These are phyloP conservation scores for Agriopis aurantiaria DNA, from an alignment of 2,888 invertebrate species.

Conservation along the genomic window DNA sequence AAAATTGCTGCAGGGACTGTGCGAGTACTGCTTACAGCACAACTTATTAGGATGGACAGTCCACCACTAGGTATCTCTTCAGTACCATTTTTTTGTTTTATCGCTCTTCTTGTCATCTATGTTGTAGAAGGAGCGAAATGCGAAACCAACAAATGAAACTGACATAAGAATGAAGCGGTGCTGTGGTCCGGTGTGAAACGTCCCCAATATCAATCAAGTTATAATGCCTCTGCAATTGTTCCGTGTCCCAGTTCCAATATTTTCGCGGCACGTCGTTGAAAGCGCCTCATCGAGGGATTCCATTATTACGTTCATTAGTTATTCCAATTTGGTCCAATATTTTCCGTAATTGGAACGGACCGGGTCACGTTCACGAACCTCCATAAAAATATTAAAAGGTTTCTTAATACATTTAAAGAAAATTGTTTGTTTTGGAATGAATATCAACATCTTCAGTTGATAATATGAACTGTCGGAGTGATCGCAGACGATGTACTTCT, in stretches of 20 bases:
- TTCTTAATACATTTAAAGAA: neutral
- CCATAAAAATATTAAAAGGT: conserved; percentile 2
- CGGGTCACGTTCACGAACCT: conserved; percentile 2
- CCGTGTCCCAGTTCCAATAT: conserved; percentile 15
- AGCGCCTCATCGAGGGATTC: conserved; percentile 46
- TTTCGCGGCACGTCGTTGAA: conserved; percentile 44
- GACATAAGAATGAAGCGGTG: too few relatives aligned
- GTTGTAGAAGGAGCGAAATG: too few relatives aligned
- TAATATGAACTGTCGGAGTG: neutral
- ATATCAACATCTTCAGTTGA: neutral
- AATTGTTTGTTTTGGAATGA: neutral
- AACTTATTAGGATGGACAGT: too few relatives aligned
- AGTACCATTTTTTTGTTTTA: too few relatives aligned
- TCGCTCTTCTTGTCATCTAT: too few relatives aligned
- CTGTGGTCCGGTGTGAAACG: too few relatives aligned
- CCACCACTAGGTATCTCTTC: too few relatives aligned
- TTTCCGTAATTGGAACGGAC: conserved; percentile 24
- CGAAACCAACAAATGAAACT: too few relatives aligned
- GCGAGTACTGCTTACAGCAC: neutral
- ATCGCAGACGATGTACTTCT: neutral
- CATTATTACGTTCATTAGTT: conserved; percentile 49
- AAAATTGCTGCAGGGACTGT: conserved; percentile 50
- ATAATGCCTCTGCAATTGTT: neutral
- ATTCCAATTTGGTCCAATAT: conserved; percentile 35
- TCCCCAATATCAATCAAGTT: too few relatives aligned